phyloP scores from a whole-genome alignment of 1,140 invertebrate species.

The Plutomurus gul region DNA sequence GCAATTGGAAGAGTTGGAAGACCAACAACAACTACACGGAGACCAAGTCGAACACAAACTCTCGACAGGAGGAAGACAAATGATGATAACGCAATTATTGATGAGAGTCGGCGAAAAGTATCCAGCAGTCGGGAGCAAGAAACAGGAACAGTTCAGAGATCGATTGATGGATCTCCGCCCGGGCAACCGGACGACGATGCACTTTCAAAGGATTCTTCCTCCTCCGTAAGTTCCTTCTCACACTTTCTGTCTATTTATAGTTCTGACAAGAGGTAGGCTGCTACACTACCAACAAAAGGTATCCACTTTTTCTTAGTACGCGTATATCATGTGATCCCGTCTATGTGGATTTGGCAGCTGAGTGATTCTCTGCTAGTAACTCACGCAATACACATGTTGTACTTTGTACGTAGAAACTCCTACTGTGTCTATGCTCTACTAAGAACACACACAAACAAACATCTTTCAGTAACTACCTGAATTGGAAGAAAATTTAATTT shows the following conservation, averaged over 20 bases:
- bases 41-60: constrained; percentile 1
- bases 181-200: constrained; percentile 28
- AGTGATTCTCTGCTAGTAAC: too few species aligned
- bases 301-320: not conserved
- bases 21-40: constrained; percentile 32
- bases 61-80: constrained; percentile 48
- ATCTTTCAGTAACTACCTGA: too few species aligned
- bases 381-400: too few species aligned
- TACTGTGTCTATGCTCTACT: too few species aligned
- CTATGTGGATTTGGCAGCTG: too few species aligned
- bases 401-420: too few species aligned
- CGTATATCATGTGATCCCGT: too few species aligned
- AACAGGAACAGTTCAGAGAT: constrained; percentile 36
- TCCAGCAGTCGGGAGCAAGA: constrained; percentile 24
- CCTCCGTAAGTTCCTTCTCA: constrained; percentile 34
- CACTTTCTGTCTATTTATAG: not conserved
- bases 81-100: constrained; percentile 54
- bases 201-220: constrained; percentile 37
- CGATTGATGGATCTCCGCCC: constrained; percentile 53
- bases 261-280: too few species aligned
- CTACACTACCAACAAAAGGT: not conserved
- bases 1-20: constrained; percentile 25
- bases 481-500: too few species aligned
- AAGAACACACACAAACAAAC: too few species aligned
- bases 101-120: constrained; percentile 39